These are phyloP conservation scores for Cyprinodon brontotheroides DNA, from an alignment of 2,113 vertebrate genomes.

Conservation along the genomic window DNA sequence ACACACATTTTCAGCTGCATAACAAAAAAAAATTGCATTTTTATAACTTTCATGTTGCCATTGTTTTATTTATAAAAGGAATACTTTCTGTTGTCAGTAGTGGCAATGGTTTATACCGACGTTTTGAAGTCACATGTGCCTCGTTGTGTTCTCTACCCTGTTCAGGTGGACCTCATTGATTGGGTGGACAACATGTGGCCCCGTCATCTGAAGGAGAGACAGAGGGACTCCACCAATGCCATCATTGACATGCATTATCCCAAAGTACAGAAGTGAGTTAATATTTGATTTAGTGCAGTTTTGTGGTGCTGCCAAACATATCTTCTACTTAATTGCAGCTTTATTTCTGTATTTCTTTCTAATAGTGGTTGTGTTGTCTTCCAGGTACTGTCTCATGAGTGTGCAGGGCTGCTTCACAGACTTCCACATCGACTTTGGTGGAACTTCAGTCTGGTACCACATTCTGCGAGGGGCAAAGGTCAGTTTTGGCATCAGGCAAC, in stretches of 20 bases:
- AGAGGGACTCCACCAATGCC: conserved; percentile 96
- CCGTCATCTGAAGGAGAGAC: conserved; percentile 94
- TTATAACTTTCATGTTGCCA: too few species aligned
- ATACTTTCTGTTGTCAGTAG: not conserved
- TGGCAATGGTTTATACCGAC: not conserved
- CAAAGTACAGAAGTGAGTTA: conserved; percentile 95
- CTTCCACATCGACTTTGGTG: conserved; percentile 98
- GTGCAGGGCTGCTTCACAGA: conserved; percentile 98
- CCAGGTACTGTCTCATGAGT: conserved; percentile 98
- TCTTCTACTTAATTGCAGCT: not conserved
- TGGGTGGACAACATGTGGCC: conserved; percentile 99
- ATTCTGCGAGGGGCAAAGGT: conserved; percentile 97
- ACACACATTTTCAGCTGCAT: not conserved
- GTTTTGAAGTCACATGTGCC: not conserved
- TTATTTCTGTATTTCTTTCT: not conserved
- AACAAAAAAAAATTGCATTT: not conserved
- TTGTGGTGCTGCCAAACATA: not conserved
- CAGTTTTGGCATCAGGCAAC: conserved; percentile 21
- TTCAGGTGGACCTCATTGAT: conserved; percentile 96
- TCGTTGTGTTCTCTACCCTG: conserved; percentile 7
- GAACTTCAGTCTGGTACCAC: conserved; percentile 99
- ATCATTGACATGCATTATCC: conserved; percentile 99
- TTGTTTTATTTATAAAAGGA: not conserved
- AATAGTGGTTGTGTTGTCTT: not conserved
- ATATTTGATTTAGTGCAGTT: not conserved